Evolutionary conservation across 2,888 invertebrate species (phyloP), one percentile per base, ranked within the genome.

Genomic region (Actias luna): DNA sequence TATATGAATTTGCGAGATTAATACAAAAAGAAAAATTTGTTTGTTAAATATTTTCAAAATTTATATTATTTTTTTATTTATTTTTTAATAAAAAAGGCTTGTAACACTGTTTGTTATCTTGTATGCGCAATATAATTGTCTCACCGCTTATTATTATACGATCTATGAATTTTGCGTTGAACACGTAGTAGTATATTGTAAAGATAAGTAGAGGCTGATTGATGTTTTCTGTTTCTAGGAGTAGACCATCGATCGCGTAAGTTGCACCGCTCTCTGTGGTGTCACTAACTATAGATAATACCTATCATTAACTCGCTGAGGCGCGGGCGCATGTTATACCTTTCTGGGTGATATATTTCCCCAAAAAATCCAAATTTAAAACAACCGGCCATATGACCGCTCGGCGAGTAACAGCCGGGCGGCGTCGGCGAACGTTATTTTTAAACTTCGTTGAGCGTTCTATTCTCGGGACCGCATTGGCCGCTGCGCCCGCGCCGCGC

Each of bases 181-280:
- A 55, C 25, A 29, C 29, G 27, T 55, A 78, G 78, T 83, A 79
- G 83, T 80, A 79, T 79, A 76, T 75, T 83, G 79, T 82, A 76
- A 74, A 78, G 71, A 77, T 71, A 79, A 79, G 85, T 89, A 87
- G 91, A 88, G 85, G 89, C 90, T 92, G 90, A 91, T 85, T 89
- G 91, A 90, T 90, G 88, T 92, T 91, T 93, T 92, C 88, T 93
- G 88, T 93, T 93, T 93, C 90, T 93, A 93, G 93, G 93, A 91
- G 92, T 93, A 93, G 93, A 93, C 92, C 93, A 79, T 93, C 93
- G 88, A 93, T 92, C 89, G 88, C 88, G 93, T 93, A 93, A 93
- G 93, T 93, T 87, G 87, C 92, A 92, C 92, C 91, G 91, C 92
- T 92, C 87, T 88, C 84, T 87, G 89, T 92, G 92, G 92, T 92